phyloP scores from a whole-genome alignment of 2,113 vertebrate genomes.

The Mustela nigripes region DNA sequence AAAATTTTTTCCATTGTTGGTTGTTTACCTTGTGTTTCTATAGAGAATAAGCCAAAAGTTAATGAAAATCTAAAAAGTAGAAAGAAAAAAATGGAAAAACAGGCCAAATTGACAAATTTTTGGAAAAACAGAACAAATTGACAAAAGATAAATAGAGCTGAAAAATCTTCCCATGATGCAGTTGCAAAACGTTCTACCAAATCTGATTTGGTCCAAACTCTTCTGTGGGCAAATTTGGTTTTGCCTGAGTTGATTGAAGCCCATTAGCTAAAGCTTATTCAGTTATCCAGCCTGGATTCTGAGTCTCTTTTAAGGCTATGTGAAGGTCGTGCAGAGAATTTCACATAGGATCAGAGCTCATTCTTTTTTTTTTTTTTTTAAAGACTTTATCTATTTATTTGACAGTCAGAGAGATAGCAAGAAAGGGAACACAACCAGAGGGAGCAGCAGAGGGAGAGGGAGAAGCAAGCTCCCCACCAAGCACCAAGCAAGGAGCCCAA shows the following conservation, averaged over 20 bases:
- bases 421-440: too few relatives aligned
- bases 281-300: neutral
- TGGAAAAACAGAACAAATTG: neutral
- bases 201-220: neutral
- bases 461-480: too few relatives aligned
- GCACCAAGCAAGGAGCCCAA: too few relatives aligned
- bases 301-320: neutral
- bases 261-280: neutral
- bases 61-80: conserved; percentile 33
- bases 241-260: conserved; percentile 8
- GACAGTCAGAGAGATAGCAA: too few relatives aligned
- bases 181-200: conserved; percentile 23
- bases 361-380: neutral
- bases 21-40: conserved; percentile 14
- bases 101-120: neutral
- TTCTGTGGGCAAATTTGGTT: conserved; percentile 44
- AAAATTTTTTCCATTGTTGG: neutral
- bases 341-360: neutral
- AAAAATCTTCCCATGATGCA: neutral
- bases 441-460: too few relatives aligned
- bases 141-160: conserved; percentile 7
- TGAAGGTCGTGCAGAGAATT: neutral
- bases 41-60: conserved; percentile 46
- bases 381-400: too few relatives aligned
- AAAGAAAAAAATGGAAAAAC: neutral